Percentiles rank a stretch among this genome's conserved stretches.
Conservation (phyloP, 2,113 vertebrate species). For the Rhombomys opimus region DNA sequence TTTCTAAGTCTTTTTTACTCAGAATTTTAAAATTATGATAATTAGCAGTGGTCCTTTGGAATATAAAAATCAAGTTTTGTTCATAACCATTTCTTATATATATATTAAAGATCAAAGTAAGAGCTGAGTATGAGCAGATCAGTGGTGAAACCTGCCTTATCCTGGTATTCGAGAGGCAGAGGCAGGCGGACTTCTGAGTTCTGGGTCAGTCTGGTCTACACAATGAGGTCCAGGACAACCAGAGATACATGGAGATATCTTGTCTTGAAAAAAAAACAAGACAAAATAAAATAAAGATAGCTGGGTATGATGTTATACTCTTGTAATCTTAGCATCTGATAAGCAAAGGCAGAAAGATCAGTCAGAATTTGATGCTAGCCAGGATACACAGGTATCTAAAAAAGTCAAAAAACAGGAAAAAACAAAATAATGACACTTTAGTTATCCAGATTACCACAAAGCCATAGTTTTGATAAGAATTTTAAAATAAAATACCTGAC, state of each 20-base stretch:
- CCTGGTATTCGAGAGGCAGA: neutral
- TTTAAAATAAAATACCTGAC: neutral
- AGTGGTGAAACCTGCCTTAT: neutral
- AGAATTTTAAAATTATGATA: neutral
- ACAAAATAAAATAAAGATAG: too few species aligned
- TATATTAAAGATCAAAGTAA: neutral
- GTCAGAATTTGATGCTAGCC: neutral
- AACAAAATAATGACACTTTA: neutral
- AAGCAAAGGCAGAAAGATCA: neutral
- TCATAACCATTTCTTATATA: neutral
- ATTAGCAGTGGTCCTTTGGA: constrained; percentile 29
- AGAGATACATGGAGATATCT: neutral
- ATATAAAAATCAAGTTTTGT: constrained; percentile 43
- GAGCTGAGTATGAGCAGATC: too few species aligned
- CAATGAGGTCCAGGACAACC: neutral
- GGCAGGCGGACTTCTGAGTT: neutral
- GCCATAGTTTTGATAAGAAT: neutral
- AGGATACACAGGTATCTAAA: neutral
- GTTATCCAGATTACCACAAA: constrained; percentile 5
- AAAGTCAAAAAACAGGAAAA: neutral
- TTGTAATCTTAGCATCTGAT: neutral
- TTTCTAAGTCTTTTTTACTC: neutral
- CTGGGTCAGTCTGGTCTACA: accelerated
- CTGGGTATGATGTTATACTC: neutral
- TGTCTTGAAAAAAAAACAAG: neutral